A percentile compares a stretch with the other conserved stretches of the same genome.
Evolutionary conservation across 2,113 vertebrate genomes (phyloP).

Genomic region (Fulmarus glacialis): DNA sequence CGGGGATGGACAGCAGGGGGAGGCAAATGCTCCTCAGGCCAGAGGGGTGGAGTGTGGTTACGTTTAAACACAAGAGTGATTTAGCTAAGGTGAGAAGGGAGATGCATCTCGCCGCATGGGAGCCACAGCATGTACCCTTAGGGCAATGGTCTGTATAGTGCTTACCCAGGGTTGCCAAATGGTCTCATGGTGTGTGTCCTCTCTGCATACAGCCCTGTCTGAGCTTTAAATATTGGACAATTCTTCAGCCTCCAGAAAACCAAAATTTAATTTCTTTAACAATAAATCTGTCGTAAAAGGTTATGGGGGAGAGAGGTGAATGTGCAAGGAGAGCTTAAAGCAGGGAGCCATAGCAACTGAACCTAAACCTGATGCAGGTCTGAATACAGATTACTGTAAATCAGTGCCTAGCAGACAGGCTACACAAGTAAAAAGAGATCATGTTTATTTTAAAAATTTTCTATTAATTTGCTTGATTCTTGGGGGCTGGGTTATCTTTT

Average conservation of each 20-base stretch:
- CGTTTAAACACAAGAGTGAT: neutral
- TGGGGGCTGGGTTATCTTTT: neutral
- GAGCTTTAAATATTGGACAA: neutral
- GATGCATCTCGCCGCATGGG: neutral
- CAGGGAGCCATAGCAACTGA: conserved; percentile 53
- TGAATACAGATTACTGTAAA: conserved; percentile 36
- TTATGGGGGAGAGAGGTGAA: neutral
- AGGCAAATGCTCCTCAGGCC: rapidly evolving
- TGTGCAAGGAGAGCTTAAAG: conserved; percentile 26
- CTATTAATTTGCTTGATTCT: neutral
- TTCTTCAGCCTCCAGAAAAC: neutral
- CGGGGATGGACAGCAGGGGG: rapidly evolving
- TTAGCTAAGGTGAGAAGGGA: neutral
- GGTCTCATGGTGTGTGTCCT: neutral
- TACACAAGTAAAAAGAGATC: neutral
- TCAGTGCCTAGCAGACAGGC: neutral
- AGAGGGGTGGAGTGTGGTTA: neutral
- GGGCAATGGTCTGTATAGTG: neutral
- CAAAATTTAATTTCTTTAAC: neutral
- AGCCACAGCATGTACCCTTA: neutral
- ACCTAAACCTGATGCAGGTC: conserved; percentile 1
- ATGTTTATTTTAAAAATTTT: neutral
- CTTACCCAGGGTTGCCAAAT: neutral
- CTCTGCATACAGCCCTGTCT: neutral
- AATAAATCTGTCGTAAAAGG: conserved; percentile 11